Conservation (phyloP, 2,888 invertebrate species). For the Papilio protenor region DNA sequence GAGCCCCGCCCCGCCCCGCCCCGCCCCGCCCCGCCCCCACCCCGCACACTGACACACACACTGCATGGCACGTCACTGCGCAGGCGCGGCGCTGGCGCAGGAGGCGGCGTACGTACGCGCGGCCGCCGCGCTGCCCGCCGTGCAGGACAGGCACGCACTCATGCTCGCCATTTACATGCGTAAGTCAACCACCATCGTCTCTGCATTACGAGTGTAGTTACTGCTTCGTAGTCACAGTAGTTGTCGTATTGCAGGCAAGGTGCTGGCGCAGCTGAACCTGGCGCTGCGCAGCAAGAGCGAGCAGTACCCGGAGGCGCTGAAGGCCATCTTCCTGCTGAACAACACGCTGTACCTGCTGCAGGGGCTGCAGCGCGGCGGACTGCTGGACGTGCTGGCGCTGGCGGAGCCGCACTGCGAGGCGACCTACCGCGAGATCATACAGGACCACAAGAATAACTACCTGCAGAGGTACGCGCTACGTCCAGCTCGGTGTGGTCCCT, state of each 20-base stretch:
- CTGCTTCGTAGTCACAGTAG: neutral
- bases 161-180: constrained; percentile 93
- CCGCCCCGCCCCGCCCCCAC: neutral
- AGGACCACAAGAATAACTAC: constrained; percentile 91
- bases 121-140: constrained; percentile 56
- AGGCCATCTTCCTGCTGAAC: constrained; percentile 95
- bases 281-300: constrained; percentile 96
- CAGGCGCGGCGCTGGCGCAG: constrained; percentile 68
- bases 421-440: constrained; percentile 93
- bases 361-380: constrained; percentile 92
- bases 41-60: too few relatives aligned
- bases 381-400: constrained; percentile 91
- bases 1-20: neutral
- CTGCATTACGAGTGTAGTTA: neutral
- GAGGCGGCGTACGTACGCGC: constrained; percentile 72
- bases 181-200: constrained; percentile 70
- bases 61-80: neutral
- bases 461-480: constrained; percentile 80
- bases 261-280: constrained; percentile 94
- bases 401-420: constrained; percentile 94
- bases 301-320: constrained; percentile 94
- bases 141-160: constrained; percentile 74
- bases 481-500: neutral
- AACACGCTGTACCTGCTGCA: constrained; percentile 98
- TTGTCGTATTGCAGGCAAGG: constrained; percentile 86